phyloP scores from a whole-genome alignment of 2,888 invertebrate species.

The Hesperia comma region DNA sequence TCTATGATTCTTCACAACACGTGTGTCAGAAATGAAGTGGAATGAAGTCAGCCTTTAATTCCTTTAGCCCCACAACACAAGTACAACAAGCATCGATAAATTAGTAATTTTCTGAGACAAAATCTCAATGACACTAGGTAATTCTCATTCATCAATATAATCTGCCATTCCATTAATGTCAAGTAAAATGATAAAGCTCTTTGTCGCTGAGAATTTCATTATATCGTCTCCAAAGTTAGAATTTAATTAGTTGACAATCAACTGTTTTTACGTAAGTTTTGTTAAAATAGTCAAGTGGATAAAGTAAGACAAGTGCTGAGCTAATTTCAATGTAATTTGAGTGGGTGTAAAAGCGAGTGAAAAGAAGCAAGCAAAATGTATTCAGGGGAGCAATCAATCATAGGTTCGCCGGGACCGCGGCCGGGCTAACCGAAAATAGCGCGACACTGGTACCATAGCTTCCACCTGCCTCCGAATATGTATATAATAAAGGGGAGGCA shows the following conservation, averaged over 20 bases:
- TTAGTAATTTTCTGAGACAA: not conserved
- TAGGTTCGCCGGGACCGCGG: constrained; percentile 58
- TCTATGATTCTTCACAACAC: not conserved
- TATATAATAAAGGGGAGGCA: constrained; percentile 73
- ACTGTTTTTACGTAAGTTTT: not conserved
- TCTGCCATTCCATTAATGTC: not conserved
- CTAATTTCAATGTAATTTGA: constrained; percentile 31
- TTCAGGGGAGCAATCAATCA: constrained; percentile 67
- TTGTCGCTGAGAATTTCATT: not conserved
- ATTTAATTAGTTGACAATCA: not conserved
- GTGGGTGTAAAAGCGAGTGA: constrained; percentile 24
- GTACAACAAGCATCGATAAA: not conserved
- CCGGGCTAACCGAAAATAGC: constrained; percentile 77
- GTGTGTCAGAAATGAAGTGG: not conserved
- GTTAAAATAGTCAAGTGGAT: not conserved
- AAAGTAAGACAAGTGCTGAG: constrained; percentile 14
- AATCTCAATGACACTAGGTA: not conserved
- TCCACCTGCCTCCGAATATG: constrained; percentile 68
- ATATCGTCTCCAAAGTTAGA: not conserved
- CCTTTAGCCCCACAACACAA: not conserved
- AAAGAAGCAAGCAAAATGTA: constrained; percentile 42
- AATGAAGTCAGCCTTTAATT: not conserved
- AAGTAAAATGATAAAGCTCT: not conserved
- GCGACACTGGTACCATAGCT: constrained; percentile 63
- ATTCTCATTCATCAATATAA: not conserved